Percentiles rank a stretch among this genome's conserved stretches.
Evolutionary conservation across 1,140 invertebrate species (phyloP).

Genomic region (Mactra quadrangularis): DNA sequence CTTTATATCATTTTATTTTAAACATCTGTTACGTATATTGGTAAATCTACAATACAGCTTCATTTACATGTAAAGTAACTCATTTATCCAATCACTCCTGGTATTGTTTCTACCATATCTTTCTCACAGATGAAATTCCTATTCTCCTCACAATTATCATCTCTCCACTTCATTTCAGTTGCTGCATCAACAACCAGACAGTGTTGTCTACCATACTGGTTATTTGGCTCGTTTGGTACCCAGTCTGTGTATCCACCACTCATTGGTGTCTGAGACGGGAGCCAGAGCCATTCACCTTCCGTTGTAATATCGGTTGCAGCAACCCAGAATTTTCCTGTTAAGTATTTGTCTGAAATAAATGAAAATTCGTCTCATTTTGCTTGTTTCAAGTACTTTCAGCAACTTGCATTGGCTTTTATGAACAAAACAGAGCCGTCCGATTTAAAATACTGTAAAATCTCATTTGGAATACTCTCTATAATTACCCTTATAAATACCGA

Average conservation of each 20-base stretch:
- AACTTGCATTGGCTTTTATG: too few relatives aligned
- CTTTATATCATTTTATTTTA: too few relatives aligned
- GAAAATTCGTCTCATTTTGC: too few relatives aligned
- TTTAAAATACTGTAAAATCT: too few relatives aligned
- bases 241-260: slow-evolving; percentile 34
- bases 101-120: not conserved
- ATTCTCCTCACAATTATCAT: slow-evolving; percentile 56
- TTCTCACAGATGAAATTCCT: slow-evolving; percentile 54
- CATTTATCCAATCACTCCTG: slow-evolving; percentile 19
- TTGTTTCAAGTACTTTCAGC: too few relatives aligned
- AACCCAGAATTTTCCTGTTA: slow-evolving; percentile 52
- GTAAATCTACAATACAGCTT: too few relatives aligned
- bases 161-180: slow-evolving; percentile 40
- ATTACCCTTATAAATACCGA: too few relatives aligned
- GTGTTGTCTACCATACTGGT: slow-evolving; percentile 14
- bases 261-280: slow-evolving; percentile 17
- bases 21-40: too few relatives aligned
- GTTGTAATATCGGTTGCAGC: slow-evolving; percentile 32
- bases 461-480: too few relatives aligned
- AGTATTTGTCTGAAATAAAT: slow-evolving; percentile 31
- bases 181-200: slow-evolving; percentile 41
- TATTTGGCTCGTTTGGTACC: slow-evolving; percentile 47
- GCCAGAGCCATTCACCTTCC: slow-evolving; percentile 52
- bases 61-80: too few relatives aligned
- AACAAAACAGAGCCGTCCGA: too few relatives aligned